Percentiles rank a stretch among this genome's conserved stretches.
Conservation (phyloP, 1,140 invertebrate species). For the Cyclargus thomasi region DNA sequence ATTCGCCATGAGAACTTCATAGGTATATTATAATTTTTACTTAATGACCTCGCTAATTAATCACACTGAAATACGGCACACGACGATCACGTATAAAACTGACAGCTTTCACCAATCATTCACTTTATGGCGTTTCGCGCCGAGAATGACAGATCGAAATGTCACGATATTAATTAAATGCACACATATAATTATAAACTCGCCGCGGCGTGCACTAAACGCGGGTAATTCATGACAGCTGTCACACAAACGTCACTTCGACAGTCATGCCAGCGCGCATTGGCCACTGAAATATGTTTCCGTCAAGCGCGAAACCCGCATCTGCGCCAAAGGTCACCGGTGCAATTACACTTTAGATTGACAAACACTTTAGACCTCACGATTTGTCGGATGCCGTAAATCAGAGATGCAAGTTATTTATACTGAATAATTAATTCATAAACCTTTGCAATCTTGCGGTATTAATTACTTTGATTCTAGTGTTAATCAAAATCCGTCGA, state of each 20-base stretch:
- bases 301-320: not conserved
- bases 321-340: constrained; percentile 41
- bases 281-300: constrained; percentile 14
- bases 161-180: constrained; percentile 1
- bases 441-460: not conserved
- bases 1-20: too few species aligned
- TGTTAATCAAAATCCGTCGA: too few species aligned
- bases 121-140: not conserved
- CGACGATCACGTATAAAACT: not conserved
- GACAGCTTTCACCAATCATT: not conserved
- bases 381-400: not conserved
- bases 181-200: not conserved
- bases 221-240: constrained; percentile 29
- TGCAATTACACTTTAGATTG: constrained; percentile 45
- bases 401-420: not conserved
- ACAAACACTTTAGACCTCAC: constrained; percentile 3
- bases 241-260: constrained; percentile 29
- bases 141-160: not conserved
- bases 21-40: not conserved
- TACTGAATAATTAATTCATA: not conserved
- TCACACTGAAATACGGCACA: not conserved
- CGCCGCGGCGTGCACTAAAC: constrained; percentile 21
- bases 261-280: constrained; percentile 26
- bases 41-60: not conserved
- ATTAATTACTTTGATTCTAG: not conserved